Evolutionary conservation across 2,888 invertebrate species (phyloP), one percentile per base, ranked within the genome.

Genomic region (Diaprepes abbreviatus): DNA sequence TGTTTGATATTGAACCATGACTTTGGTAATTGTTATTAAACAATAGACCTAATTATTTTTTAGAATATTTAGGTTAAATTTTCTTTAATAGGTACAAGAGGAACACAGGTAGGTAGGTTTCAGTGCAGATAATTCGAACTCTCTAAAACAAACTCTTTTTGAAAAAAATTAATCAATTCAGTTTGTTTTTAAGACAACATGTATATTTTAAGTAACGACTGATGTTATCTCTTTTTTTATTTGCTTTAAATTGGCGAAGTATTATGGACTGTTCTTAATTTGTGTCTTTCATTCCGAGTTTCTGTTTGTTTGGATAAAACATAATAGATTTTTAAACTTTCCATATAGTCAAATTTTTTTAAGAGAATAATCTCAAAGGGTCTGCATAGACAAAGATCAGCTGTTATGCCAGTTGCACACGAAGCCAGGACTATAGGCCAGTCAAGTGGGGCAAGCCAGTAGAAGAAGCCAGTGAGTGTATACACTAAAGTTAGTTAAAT

Each of bases 11-110:
- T n/a, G n/a, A n/a, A n/a, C n/a, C n/a, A n/a, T n/a, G n/a, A n/a
- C n/a, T 35, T n/a, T 35, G 35, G 3, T 35, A n/a, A 33, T 35
- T n/a, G 3, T 35, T n/a, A 43, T 17, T 12, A 45, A 45, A 45
- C 10, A 17, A 55, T 21, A 55, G 24, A 24, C 36, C 36, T 38
- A 55, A 55, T 55, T 58, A 43, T 31, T 48, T 24, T 59, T 60
- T 60, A 35, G 33, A 60, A 60, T 60, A 60, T 60, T 60, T 48
- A 60, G 59, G 59, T 59, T 24, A 43, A 52, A 24, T 71, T 71
- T 71, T 71, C 64, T 71, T 67, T 71, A 28, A 10, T 57, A 71
- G 71, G 67, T 71, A 71, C 64, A 71, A 71, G 62, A 48, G 71
- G 67, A 71, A 71, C 64, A 67, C 71, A 63, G 71, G 71, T 68